Base-by-base conservation (phyloP, 2,113 vertebrate species). In the Bos indicus region DNA sequence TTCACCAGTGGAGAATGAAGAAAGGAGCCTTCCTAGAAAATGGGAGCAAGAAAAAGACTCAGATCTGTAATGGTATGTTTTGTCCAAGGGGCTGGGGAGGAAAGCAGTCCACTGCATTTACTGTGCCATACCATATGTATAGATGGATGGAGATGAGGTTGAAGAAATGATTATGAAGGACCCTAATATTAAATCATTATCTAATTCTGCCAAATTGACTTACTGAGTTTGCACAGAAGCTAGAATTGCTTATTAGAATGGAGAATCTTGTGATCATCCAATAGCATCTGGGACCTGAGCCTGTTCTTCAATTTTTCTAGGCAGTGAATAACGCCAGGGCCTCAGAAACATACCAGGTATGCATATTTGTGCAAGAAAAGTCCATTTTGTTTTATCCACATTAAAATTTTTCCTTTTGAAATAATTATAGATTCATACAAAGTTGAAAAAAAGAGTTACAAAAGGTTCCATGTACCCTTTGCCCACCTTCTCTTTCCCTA, bases 201-300 rank as follows among this genome's bases (percentile, higher is more conserved):
- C 80, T 92, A 56, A 89, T 95, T 94, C 62, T 92, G 51, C 60
- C 33, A 82, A 92, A 90, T 54, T 90, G 25, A 90, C 71, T 95
- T 96, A 33, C 80, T 97, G 83, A 91, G 91, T 97, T 97, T 95
- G 16, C n/a, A 91, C 28, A 85, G 23, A 93, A 89, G 19, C 40
- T n/a, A 88, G 17, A 86, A 96, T 17, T 83, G 51, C 43, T 77
- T 54, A 71, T 36, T 95, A 54, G 77, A 78, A 94, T 85, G 64
- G n/a, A 88, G 48, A n/a, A 1, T 89, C 30, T 94, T 95, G 52
- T n/a, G 15, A 78, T 96, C 40, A 86, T 60, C 52, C 10, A 36
- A 60, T 64, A 89, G 15, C 13, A 92, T 3, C 36, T 95, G 51
- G 30, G 8, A 82, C 43, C 30, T 82, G 36, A 82, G 36, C 26